Evolutionary conservation across 2,888 invertebrate species (phyloP).

Genomic region (Macropis europaea): DNA sequence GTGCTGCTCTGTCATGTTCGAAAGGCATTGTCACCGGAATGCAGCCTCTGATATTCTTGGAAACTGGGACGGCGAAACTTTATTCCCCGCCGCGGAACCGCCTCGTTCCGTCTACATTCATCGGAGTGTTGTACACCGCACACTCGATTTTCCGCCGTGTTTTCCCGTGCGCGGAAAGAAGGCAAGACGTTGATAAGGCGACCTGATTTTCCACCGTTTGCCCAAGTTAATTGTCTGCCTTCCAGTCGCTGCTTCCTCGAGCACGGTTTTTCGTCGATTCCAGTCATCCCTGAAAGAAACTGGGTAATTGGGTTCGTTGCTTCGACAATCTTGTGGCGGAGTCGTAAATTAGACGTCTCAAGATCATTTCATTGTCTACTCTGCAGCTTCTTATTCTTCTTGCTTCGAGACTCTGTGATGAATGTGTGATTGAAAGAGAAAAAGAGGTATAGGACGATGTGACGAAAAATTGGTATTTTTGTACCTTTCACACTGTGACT

Average conservation of each 20-base stretch:
- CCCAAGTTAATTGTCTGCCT: constrained; percentile 6
- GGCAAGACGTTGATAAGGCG: constrained; percentile 23
- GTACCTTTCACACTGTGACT: too few species aligned
- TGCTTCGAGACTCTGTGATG: too few species aligned
- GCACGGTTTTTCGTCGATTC: too few species aligned
- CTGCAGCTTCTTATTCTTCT: too few species aligned
- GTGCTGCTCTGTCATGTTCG: constrained; percentile 38
- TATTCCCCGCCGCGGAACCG: constrained; percentile 40
- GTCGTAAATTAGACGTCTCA: too few species aligned
- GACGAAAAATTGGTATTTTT: too few species aligned
- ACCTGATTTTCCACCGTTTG: constrained; percentile 21
- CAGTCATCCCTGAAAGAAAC: not conserved
- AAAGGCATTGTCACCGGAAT: constrained; percentile 51
- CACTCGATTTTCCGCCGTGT: not conserved
- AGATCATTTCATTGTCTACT: too few species aligned
- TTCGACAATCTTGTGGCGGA: too few species aligned
- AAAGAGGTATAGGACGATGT: too few species aligned
- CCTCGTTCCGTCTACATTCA: constrained; percentile 35
- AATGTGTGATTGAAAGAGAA: too few species aligned
- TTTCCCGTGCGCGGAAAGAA: not conserved
- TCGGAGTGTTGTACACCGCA: constrained; percentile 19
- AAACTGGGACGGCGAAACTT: constrained; percentile 65
- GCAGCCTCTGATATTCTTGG: constrained; percentile 67
- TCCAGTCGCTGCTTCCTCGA: not conserved
- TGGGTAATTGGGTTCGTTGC: not conserved